These are phyloP conservation scores for Enteromius radiatus DNA, from an alignment of 2,797 vertebrate genomes.

Conservation along the genomic window DNA sequence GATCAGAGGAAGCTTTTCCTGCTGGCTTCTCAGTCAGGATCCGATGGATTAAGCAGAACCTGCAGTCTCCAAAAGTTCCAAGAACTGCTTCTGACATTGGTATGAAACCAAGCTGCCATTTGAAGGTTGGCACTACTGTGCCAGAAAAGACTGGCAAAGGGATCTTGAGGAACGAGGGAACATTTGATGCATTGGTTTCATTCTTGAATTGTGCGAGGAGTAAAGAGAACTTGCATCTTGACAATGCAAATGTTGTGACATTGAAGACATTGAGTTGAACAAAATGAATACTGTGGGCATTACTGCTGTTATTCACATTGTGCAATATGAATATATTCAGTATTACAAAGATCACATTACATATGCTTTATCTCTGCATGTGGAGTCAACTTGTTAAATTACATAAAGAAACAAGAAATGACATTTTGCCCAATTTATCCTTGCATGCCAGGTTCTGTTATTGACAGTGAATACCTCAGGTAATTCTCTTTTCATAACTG, in stretches of 20 bases:
- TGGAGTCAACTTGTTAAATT: neutral
- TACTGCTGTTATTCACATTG: constrained; percentile 6
- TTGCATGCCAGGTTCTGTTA: neutral
- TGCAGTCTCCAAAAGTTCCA: constrained; percentile 81
- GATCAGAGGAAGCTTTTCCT: constrained; percentile 81
- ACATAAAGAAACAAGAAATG: neutral
- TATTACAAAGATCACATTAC: neutral
- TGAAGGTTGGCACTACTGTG: neutral
- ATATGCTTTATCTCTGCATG: constrained; percentile 8
- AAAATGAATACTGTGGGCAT: constrained; percentile 11
- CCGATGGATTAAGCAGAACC: constrained; percentile 66
- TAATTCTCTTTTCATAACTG: constrained; percentile 1
- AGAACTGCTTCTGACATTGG: constrained; percentile 81
- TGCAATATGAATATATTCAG: neutral
- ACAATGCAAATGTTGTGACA: neutral
- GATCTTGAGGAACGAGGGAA: neutral
- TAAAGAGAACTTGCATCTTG: neutral
- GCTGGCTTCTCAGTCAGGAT: constrained; percentile 81
- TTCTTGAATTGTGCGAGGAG: neutral
- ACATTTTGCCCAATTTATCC: neutral
- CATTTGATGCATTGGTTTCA: neutral
- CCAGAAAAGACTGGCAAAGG: neutral
- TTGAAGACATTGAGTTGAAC: neutral
- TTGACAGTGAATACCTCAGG: constrained; percentile 20
- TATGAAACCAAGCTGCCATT: constrained; percentile 67